Percentiles rank a stretch among this genome's conserved stretches.
Evolutionary conservation across 2,797 vertebrate species (phyloP).

Genomic region (Cottoperca gobio): DNA sequence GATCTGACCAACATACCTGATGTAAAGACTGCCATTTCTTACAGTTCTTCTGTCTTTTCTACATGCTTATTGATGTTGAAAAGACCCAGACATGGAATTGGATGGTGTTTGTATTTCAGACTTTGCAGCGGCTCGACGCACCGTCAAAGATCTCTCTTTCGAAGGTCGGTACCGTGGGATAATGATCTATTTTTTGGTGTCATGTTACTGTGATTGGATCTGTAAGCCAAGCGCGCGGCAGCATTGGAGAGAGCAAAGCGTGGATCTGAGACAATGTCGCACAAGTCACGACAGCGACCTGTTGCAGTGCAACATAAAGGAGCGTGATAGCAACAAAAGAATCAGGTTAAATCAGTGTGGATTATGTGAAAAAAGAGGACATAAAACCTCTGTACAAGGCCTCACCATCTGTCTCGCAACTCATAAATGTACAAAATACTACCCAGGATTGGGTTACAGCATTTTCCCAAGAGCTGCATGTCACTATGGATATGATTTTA

Average conservation of each 20-base stretch:
- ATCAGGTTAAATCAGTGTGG: slow-evolving; percentile 19
- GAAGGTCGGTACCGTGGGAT: slow-evolving; percentile 12
- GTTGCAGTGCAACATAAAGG: slow-evolving; percentile 7
- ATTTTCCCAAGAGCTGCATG: slow-evolving; percentile 35
- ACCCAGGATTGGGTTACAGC: slow-evolving; percentile 24
- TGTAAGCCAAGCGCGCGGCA: slow-evolving; percentile 19
- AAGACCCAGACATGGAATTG: slow-evolving; percentile 44
- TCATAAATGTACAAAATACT: slow-evolving; percentile 32
- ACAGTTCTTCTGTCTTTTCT: slow-evolving; percentile 11
- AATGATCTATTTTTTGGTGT: slow-evolving; percentile 46
- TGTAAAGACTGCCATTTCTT: slow-evolving; percentile 34
- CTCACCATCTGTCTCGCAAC: slow-evolving; percentile 36
- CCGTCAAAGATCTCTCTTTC: slow-evolving; percentile 15
- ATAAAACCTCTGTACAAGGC: slow-evolving; percentile 21
- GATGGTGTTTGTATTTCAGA: slow-evolving; percentile 12
- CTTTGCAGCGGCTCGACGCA: slow-evolving; percentile 21
- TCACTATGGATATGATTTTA: slow-evolving; percentile 48
- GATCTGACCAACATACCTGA: slow-evolving; percentile 28
- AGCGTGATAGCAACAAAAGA: slow-evolving; percentile 9
- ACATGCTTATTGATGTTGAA: slow-evolving; percentile 22
- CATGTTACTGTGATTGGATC: slow-evolving; percentile 51
- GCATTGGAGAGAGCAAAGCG: slow-evolving; percentile 6
- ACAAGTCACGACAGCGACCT: slow-evolving; percentile 18
- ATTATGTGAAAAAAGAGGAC: slow-evolving; percentile 25
- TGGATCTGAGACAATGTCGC: slow-evolving; percentile 34